A percentile compares a stretch with the other conserved stretches of the same genome.
Conservation (phyloP, 2,888 invertebrate species). For the Syrphus vitripennis region DNA sequence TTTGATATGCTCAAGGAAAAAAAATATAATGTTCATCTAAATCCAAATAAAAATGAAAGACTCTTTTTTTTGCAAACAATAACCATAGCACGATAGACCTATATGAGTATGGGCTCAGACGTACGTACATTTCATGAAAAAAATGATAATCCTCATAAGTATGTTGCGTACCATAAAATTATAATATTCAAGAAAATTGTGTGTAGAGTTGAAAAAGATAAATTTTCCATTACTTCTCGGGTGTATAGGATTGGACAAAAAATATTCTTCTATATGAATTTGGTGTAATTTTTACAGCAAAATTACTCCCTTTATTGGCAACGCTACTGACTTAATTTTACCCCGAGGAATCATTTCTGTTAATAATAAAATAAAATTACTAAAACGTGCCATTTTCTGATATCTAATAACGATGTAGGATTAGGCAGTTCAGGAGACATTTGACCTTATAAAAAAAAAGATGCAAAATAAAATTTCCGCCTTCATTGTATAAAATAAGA, state of each 20-base stretch:
- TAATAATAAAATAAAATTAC: background rate
- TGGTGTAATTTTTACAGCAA: background rate
- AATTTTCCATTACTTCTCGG: background rate
- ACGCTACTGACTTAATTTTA: background rate
- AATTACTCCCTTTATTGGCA: background rate
- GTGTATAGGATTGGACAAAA: background rate
- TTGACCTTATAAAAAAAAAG: too few relatives aligned
- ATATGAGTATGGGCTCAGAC: background rate
- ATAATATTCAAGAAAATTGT: background rate
- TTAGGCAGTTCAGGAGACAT: too few relatives aligned
- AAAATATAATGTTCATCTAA: background rate
- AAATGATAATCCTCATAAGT: background rate
- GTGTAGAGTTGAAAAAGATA: slow-evolving; percentile 7
- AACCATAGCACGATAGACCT: background rate
- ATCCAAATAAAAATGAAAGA: background rate
- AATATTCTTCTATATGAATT: background rate
- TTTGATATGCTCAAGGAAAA: background rate
- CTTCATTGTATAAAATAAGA: background rate
- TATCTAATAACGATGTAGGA: too few relatives aligned
- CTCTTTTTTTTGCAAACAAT: background rate
- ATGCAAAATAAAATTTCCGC: too few relatives aligned
- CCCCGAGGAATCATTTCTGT: background rate
- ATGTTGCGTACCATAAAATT: slow-evolving; percentile 11
- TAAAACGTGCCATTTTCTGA: background rate
- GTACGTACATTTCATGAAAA: background rate